A percentile compares a stretch with the other conserved stretches of the same genome.
Conservation (phyloP, 2,113 vertebrate genomes). For the Benitochromis conjunctus region DNA sequence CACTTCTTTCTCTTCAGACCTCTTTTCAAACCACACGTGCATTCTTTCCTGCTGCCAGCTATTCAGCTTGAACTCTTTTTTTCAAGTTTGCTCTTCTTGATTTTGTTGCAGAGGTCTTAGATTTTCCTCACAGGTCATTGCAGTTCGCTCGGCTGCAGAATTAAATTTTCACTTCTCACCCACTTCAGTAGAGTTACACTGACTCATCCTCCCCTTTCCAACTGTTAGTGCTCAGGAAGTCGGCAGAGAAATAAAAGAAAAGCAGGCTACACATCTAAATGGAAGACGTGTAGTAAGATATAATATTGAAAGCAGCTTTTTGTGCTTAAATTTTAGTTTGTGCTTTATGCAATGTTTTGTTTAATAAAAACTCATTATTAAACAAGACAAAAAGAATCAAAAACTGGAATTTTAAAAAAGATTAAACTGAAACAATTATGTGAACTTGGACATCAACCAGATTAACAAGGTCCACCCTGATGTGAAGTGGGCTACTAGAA, state of each 20-base stretch:
- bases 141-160: not conserved
- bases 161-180: not conserved
- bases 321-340: not conserved
- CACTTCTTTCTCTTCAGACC: not conserved
- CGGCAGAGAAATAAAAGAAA: not conserved
- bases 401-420: no score
- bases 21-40: not conserved
- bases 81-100: not conserved
- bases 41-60: not conserved
- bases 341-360: no score
- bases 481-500: not conserved
- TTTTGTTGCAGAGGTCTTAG: not conserved
- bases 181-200: not conserved
- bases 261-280: not conserved
- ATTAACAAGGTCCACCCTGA: fast-evolving
- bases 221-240: not conserved
- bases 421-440: no score
- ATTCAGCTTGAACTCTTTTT: not conserved
- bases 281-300: not conserved
- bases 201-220: not conserved
- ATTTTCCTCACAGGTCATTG: not conserved
- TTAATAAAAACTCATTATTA: no score
- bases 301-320: not conserved
- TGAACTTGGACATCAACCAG: no score
- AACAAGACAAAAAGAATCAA: no score